phyloP scores from a whole-genome alignment of 2,797 vertebrate species.

The Alca torda region DNA sequence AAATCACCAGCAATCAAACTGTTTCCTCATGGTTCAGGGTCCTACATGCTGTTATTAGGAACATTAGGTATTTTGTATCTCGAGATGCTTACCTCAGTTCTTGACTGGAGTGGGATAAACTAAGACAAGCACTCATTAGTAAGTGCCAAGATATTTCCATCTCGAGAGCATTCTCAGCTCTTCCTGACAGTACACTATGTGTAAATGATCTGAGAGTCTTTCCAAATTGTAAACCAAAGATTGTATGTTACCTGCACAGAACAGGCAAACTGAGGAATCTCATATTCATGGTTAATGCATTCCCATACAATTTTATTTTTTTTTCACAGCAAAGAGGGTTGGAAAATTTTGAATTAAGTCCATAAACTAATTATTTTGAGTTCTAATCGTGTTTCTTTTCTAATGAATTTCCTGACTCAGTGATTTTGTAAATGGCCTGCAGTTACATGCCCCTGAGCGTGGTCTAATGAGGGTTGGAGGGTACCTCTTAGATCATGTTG shows the following conservation, averaged over 20 bases:
- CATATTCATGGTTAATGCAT: background rate
- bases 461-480: background rate
- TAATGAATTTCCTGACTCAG: background rate
- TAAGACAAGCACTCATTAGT: background rate
- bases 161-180: background rate
- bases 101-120: background rate
- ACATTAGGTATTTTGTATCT: background rate
- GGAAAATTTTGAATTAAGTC: conserved; percentile 14
- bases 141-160: background rate
- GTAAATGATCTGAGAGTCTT: background rate
- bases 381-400: background rate
- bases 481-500: background rate
- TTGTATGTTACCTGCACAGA: background rate
- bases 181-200: background rate
- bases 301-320: background rate
- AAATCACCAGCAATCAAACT: background rate
- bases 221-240: background rate
- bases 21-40: background rate
- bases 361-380: conserved; percentile 38
- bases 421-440: background rate
- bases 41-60: background rate
- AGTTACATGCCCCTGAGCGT: background rate
- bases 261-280: background rate
- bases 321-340: background rate
- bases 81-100: background rate